Percentiles rank a stretch among this genome's conserved stretches.
Conservation (phyloP, 1,140 invertebrate species). For the Drosophila athabasca region DNA sequence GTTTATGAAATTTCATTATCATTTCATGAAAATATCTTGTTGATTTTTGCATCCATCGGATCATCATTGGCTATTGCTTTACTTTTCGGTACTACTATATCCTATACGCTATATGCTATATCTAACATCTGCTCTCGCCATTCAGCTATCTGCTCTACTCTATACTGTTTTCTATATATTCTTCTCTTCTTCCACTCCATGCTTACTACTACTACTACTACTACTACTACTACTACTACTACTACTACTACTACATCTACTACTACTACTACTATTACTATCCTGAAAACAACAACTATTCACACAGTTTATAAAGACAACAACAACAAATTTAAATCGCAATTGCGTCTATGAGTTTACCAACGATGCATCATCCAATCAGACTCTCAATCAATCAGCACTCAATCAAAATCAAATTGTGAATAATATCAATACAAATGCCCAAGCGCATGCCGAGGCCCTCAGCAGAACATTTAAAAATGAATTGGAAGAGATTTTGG, state of each 20-base stretch:
- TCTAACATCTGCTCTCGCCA: conserved; percentile 9
- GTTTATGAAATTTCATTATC: background rate
- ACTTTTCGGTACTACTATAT: no score
- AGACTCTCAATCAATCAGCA: conserved; percentile 64
- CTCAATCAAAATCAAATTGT: conserved; percentile 71
- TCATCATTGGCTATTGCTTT: no score
- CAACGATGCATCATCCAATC: conserved; percentile 68
- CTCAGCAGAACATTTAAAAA: conserved; percentile 79
- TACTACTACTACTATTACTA: conserved; percentile 27
- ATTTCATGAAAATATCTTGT: no score
- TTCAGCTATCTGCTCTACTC: conserved; percentile 35
- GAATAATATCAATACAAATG: conserved; percentile 62
- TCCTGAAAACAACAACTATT: conserved; percentile 22
- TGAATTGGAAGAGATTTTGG: conserved; percentile 80
- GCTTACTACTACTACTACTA: conserved; percentile 43
- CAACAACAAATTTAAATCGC: conserved; percentile 78
- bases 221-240: conserved; percentile 48
- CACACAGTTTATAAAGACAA: conserved; percentile 77
- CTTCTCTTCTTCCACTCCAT: conserved; percentile 48
- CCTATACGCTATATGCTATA: no score
- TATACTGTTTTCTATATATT: conserved; percentile 47
- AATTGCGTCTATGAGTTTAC: conserved; percentile 79
- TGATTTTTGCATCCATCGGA: no score
- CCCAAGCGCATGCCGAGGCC: conserved; percentile 69
- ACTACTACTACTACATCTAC: conserved; percentile 39